These are phyloP conservation scores for Pseudolaguvia tuberculata DNA, from an alignment of 2,113 vertebrate genomes.

Conservation along the genomic window DNA sequence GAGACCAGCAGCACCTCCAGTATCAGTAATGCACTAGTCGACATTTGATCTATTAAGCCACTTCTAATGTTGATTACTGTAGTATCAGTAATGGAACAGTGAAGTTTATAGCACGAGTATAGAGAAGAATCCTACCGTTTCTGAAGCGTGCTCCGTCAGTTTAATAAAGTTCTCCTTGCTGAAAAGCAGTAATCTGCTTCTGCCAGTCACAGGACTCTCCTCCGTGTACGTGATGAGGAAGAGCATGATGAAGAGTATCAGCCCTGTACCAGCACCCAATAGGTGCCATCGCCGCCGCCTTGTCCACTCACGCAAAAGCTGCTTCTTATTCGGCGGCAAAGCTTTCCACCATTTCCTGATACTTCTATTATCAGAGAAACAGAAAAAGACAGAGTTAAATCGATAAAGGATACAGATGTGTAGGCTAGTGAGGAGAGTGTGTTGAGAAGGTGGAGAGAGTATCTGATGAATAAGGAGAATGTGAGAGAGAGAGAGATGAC, in stretches of 20 bases:
- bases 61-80: too few relatives aligned
- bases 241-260: conserved; percentile 69
- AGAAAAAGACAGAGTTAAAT: background rate
- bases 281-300: conserved; percentile 80
- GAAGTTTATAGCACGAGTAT: background rate
- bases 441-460: too few relatives aligned
- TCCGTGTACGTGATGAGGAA: conserved; percentile 89
- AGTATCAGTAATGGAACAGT: too few relatives aligned
- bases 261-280: conserved; percentile 59
- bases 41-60: background rate
- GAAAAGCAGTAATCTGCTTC: conserved; percentile 80
- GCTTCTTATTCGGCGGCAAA: conserved; percentile 79
- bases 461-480: too few relatives aligned
- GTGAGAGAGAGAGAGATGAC: too few relatives aligned
- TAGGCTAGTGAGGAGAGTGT: too few relatives aligned
- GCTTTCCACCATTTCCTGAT: conserved; percentile 90
- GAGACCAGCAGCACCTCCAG: too few relatives aligned
- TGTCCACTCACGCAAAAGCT: conserved; percentile 74
- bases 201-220: conserved; percentile 85
- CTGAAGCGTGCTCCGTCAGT: conserved; percentile 77
- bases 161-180: conserved; percentile 79
- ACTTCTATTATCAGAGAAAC: conserved; percentile 68
- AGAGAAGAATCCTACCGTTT: conserved; percentile 68
- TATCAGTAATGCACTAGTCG: too few relatives aligned
- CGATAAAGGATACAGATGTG: too few relatives aligned